Evolutionary conservation across 2,797 vertebrate genomes (phyloP), one percentile per base, ranked within the genome.

Genomic region (Manis pentadactyla): DNA sequence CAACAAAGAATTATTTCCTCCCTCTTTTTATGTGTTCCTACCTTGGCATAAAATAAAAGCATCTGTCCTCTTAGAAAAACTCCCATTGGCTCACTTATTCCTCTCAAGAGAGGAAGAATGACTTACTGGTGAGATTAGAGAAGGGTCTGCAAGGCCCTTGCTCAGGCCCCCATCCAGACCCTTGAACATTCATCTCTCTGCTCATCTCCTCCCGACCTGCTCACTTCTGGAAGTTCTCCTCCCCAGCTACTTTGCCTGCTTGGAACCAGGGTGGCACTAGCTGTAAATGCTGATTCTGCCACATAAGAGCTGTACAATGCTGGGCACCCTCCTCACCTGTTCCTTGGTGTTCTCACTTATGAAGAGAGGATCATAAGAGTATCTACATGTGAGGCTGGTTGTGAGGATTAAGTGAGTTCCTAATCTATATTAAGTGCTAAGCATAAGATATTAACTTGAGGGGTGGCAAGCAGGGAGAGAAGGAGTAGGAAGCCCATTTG

Each of bases 241-340:
- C 25, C 11, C 31, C 17, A 25, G 68, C n/a, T 37, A 11, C 23
- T 61, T 64, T 71, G 46, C 46, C 31, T 63, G 9, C 46, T 63
- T 57, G 49, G 31, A 25, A 13, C 27, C 69, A n/a, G 7, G 27
- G 5, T 0, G 42, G 37, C 37, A 23, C 10, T 8, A 19, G 14
- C 29, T 49, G 2, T 19, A 31, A 77, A 29, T 17, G 12, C 17
- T 3, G 0, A 18, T 14, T 73, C 63, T 82, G 7, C 25, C 39
- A 7, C 10, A 0, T 2, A 46, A 13, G 4, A 63, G 10, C 5
- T 57, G 4, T 1, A 14, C 0, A 19, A 17, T 31, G 42, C 27
- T 27, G 27, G 12, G 1, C 21, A 66, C 12, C 9, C 25, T 4
- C 7, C 34, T 85, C 75, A 4, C 1, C 25, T 64, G 17, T 25